Evolutionary conservation across 2,888 invertebrate genomes (phyloP).

Genomic region (Arctia plantaginis): DNA sequence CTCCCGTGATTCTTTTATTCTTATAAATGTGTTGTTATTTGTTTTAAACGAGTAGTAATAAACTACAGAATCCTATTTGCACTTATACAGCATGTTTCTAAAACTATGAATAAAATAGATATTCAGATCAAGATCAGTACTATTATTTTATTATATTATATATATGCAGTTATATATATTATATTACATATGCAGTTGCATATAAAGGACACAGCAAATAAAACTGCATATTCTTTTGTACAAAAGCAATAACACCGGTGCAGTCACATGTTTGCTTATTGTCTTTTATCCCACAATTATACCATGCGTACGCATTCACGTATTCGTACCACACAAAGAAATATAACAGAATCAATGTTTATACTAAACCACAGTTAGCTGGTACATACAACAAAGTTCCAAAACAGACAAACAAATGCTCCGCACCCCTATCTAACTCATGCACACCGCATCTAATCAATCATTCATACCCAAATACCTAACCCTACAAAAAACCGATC

Average conservation of each 20-base stretch:
- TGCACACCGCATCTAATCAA: constrained; percentile 42
- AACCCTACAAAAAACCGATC: constrained; percentile 75
- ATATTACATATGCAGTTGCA: too few relatives aligned
- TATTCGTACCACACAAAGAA: not conserved
- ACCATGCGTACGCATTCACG: not conserved
- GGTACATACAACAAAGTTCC: constrained; percentile 2
- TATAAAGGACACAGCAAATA: not conserved
- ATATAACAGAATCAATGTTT: not conserved
- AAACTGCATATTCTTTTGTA: too few relatives aligned
- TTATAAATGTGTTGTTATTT: too few relatives aligned
- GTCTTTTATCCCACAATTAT: not conserved
- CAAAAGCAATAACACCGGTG: not conserved
- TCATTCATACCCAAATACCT: constrained; percentile 57
- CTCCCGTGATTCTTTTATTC: too few relatives aligned
- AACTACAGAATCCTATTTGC: too few relatives aligned
- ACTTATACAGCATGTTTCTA: too few relatives aligned
- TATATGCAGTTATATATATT: too few relatives aligned
- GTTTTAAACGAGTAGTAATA: too few relatives aligned
- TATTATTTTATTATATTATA: too few relatives aligned
- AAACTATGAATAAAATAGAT: not conserved
- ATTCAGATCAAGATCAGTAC: not conserved
- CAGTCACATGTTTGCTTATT: not conserved
- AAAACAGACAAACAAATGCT: constrained; percentile 15
- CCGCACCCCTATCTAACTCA: constrained; percentile 31
- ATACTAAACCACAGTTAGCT: not conserved